These are phyloP conservation scores for Chrysolina haemoptera DNA, from an alignment of 2,888 invertebrate genomes.

Conservation along the genomic window DNA sequence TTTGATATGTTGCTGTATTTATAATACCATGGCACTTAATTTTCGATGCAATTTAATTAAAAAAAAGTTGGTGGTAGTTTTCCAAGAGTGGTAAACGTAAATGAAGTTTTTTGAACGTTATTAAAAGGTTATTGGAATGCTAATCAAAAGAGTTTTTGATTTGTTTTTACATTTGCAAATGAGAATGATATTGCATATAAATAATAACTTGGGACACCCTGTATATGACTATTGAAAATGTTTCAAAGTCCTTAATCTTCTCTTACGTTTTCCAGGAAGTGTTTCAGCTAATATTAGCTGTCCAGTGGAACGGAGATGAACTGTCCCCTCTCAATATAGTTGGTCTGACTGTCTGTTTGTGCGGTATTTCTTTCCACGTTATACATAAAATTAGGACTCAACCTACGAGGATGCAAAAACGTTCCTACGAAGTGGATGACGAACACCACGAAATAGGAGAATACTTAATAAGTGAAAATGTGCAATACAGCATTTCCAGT, in stretches of 20 bases:
- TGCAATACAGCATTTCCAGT: constrained; percentile 50
- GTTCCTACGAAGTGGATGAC: constrained; percentile 56
- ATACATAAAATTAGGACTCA: constrained; percentile 75
- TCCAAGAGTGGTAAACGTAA: too few species aligned
- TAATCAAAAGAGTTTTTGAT: too few species aligned
- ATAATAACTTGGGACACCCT: too few species aligned
- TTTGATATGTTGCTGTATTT: too few species aligned
- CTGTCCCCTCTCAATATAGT: constrained; percentile 86
- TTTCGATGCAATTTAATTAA: too few species aligned
- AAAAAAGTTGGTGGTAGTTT: too few species aligned
- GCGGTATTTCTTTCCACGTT: constrained; percentile 90
- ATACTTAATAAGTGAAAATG: constrained; percentile 59
- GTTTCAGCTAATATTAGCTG: constrained; percentile 90
- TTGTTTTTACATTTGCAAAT: too few species aligned
- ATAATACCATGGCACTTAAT: too few species aligned
- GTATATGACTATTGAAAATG: not conserved
- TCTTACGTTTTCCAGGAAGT: constrained; percentile 83
- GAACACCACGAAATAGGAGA: constrained; percentile 63
- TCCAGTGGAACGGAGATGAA: constrained; percentile 88
- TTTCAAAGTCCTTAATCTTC: not conserved
- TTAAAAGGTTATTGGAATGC: too few species aligned
- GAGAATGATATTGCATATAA: too few species aligned
- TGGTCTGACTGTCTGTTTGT: constrained; percentile 89
- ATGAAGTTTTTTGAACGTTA: too few species aligned
- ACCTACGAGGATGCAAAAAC: constrained; percentile 41